Evolutionary conservation across 2,888 invertebrate species (phyloP), one percentile per base, ranked within the genome.

Genomic region (Panorpa germanica): DNA sequence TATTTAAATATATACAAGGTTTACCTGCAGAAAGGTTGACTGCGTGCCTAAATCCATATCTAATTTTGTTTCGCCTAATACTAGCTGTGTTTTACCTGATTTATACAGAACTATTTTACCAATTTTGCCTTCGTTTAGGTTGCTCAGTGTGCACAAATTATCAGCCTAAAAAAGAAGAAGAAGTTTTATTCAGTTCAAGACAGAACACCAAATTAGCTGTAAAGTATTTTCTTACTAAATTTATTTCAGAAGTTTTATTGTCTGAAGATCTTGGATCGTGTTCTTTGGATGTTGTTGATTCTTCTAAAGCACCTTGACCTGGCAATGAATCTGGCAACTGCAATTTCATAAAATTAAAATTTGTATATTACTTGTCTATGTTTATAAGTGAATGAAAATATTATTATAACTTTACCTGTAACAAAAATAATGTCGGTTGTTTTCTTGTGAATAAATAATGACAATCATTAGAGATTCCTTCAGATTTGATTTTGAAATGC

Each of bases 1-100:
- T 20, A 11, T 9, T 7, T 22, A 24, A 11, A 19, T 12, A 31
- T 16, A 14, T 13, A 2, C 3, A 24, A 10, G 9, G 26, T 19
- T 23, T 34, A 42, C 47, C 43, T 67, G 66, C 38, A 63, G 48
- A 43, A 64, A 66, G 1, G 63, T 59, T 0, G 65, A 49, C 31
- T 65, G 63, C 1, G 65, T 61, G 10, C 69, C 69, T 37, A 63
- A 51, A 25, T 57, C 55, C 6, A 70, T 57, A 49, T 69, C 68
- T 38, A 65, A 68, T 12, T 52, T 44, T 0, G 64, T 59, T 34
- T 64, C 61, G 0, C 68, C 69, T 1, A 69, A 51, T 7, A 52
- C 40, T 5, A 69, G 46, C 28, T 62, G 62, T 25, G 63, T 61
- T 34, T 61, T 57, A 0, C 69, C 69, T 0, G 69, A 69, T 23